Percentiles rank a stretch among this genome's conserved stretches.
These are phyloP conservation scores for Heliconius aoede DNA, from an alignment of 2,888 invertebrate genomes.

Conservation along the genomic window DNA sequence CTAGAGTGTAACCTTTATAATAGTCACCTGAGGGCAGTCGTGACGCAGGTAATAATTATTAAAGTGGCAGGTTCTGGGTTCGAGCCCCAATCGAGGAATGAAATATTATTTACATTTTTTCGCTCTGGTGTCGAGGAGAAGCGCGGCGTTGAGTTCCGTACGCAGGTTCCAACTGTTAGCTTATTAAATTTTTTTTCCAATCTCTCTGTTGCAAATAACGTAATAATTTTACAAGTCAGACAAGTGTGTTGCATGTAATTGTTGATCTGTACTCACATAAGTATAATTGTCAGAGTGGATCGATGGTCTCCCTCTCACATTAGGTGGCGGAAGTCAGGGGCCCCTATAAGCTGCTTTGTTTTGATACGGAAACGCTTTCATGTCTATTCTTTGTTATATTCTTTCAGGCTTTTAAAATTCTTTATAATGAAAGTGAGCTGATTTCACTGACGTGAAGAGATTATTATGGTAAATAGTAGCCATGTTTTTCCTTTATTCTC, in stretches of 20 bases:
- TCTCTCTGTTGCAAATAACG: not conserved
- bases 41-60: no score
- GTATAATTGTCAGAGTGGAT: slow-evolving; percentile 48
- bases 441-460: slow-evolving; percentile 22
- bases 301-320: slow-evolving; percentile 60
- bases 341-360: slow-evolving; percentile 60
- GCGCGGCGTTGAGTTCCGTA: no score
- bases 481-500: not conserved
- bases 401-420: slow-evolving; percentile 38
- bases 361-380: slow-evolving; percentile 54
- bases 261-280: slow-evolving; percentile 17
- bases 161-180: not conserved
- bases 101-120: no score
- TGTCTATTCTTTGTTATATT: slow-evolving; percentile 47
- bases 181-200: not conserved
- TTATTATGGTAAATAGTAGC: slow-evolving; percentile 2
- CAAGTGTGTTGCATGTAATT: not conserved
- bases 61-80: no score
- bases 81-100: no score
- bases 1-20: not conserved
- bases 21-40: not conserved
- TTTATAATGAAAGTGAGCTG: slow-evolving; percentile 42
- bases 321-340: slow-evolving; percentile 60
- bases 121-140: no score
- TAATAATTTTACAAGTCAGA: not conserved